Evolutionary conservation across 35 echinoderm and acorn worm species (phyloP).

Genomic region (Ptychodera flava): DNA sequence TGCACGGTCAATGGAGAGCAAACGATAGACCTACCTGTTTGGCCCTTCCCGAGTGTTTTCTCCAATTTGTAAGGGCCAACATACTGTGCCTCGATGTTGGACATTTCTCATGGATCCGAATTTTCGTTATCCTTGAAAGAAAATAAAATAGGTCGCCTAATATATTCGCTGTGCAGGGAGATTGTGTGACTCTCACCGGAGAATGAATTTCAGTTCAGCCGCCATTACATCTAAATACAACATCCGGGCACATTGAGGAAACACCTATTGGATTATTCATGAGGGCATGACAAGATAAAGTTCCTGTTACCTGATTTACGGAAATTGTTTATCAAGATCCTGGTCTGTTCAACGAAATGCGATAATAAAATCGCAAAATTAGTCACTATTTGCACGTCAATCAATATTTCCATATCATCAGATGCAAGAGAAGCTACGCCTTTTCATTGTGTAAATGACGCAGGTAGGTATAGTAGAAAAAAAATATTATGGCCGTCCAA

Average conservation of each 20-base stretch:
- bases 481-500: too few relatives aligned
- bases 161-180: background rate
- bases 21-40: slow-evolving; percentile 66
- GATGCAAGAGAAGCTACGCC: too few relatives aligned
- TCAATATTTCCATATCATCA: too few relatives aligned
- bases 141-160: background rate
- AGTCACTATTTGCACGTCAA: too few relatives aligned
- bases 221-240: background rate
- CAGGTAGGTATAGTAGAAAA: too few relatives aligned
- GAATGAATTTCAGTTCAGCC: background rate
- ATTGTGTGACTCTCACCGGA: background rate
- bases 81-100: slow-evolving; percentile 76
- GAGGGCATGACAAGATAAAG: too few relatives aligned
- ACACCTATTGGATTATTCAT: background rate
- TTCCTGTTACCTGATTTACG: too few relatives aligned
- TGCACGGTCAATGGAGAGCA: too few relatives aligned
- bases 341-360: too few relatives aligned
- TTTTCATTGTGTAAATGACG: too few relatives aligned
- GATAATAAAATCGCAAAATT: too few relatives aligned
- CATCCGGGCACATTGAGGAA: background rate
- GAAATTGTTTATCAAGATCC: too few relatives aligned
- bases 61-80: slow-evolving; percentile 95
- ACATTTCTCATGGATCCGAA: slow-evolving; percentile 44
- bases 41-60: slow-evolving; percentile 98
- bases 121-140: background rate